Evolutionary conservation across 1,140 invertebrate genomes (phyloP).

Genomic region (Drosophila melanica): DNA sequence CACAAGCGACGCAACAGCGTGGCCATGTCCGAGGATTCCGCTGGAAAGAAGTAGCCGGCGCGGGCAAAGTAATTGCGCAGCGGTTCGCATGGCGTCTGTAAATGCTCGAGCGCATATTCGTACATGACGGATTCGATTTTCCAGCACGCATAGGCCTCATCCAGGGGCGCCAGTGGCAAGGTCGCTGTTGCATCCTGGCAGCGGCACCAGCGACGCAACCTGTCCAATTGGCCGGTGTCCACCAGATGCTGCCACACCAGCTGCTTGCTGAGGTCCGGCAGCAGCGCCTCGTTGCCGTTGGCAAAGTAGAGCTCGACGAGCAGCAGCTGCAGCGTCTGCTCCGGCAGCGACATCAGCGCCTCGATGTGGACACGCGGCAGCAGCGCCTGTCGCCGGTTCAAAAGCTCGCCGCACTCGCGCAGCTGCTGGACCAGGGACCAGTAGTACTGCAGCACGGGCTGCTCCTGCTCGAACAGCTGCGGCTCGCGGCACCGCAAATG

Average conservation of each 20-base stretch:
- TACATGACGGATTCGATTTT: constrained; percentile 68
- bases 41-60: constrained; percentile 64
- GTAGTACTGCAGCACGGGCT: constrained; percentile 66
- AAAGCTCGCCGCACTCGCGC: constrained; percentile 49
- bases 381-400: constrained; percentile 43
- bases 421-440: constrained; percentile 72
- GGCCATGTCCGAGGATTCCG: constrained; percentile 52
- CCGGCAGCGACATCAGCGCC: constrained; percentile 61
- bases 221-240: constrained; percentile 37
- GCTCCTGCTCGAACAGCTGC: constrained; percentile 61
- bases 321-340: constrained; percentile 47
- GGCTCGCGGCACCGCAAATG: constrained; percentile 64
- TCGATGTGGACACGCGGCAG: constrained; percentile 71
- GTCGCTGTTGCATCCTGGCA: constrained; percentile 21
- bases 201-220: constrained; percentile 64
- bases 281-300: constrained; percentile 57
- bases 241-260: constrained; percentile 75
- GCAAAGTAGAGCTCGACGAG: constrained; percentile 72
- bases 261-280: constrained; percentile 64
- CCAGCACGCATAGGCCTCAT: constrained; percentile 59
- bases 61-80: constrained; percentile 72
- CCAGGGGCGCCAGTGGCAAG: constrained; percentile 27
- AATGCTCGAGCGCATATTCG: constrained; percentile 63
- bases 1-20: constrained; percentile 65
- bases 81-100: constrained; percentile 54